Base-by-base conservation (phyloP, 1,140 invertebrate species). In the Nasonia giraulti region DNA sequence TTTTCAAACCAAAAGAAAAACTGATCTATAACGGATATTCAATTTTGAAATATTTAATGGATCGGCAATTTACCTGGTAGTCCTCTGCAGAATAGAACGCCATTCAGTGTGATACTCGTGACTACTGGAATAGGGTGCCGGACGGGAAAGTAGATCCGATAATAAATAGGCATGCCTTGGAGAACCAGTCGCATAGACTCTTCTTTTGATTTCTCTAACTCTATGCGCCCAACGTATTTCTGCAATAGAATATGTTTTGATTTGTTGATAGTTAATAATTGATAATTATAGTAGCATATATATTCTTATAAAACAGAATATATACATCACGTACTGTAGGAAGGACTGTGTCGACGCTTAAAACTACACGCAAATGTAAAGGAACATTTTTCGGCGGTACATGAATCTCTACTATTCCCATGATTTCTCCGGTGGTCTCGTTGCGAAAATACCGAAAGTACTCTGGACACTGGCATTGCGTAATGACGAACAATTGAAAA, bases 391-490 rank as follows among this genome's bases (percentile, higher is more conserved):
- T 89, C 4, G 91, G 90, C 4, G 89, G 87, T 0, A 73, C 81
- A 71, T 87, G 87, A 40, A 91, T 91, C 78, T 90, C 86, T 2
- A 92, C 87, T 14, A 86, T 86, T 7, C 93, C 90, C 31, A 88
- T 89, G 31, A 91, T 89, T 85, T 92, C 90, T 85, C 90, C 89
- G 20, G 89, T 88, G 5, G 87, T 83, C 0, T 89, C 86, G 44
- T 91, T 89, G 0, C 76, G 85, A 85, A 92, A 89, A 82, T 94
- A 94, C 20, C 85, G 84, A 84, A 94, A 93, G 14, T 92, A 90
- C n/a, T 91, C 76, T 27, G 93, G 91, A 88, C 93, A 93, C 1
- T 93, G 92, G 10, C 91, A 92, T 77, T 87, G 83, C n/a, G 66
- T 17, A 66, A 80, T 8, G 20, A 62, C 14, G 12, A 76, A 31